Base-by-base conservation (phyloP, 2,888 invertebrate species). In the Tuta absoluta region DNA sequence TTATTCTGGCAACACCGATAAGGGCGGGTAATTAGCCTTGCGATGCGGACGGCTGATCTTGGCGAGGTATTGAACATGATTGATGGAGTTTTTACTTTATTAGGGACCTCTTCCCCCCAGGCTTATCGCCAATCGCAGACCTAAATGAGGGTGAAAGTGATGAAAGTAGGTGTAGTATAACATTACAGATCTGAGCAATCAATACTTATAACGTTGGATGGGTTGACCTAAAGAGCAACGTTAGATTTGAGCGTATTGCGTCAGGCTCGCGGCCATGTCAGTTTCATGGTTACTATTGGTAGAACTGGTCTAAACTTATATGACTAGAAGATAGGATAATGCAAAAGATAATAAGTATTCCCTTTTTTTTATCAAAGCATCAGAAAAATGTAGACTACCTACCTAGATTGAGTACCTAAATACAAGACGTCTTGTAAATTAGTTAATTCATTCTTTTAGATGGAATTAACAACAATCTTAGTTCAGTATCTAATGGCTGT, bases 81-180 rank as follows among this genome's bases (percentile, higher is more conserved):
- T 87, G 88, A 90, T 90, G 86, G 71, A 75, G 80, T 79, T 82
- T 79, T 82, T 78, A 80, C 76, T 74, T 79, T 79, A 81, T 82
- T 82, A 80, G 79, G 69, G 74, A n/a, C 73, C 72, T 69, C 72
- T 68, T 69, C 68, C 69, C 72, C 70, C 62, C 62, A 24, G 37
- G 62, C 75, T 76, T 78, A 78, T 79, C 79, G 71, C 72, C 70
- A 70, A 78, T 77, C 75, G 73, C 68, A 65, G 68, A 67, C 69
- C 67, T 69, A 72, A 67, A 74, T 68, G 70, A 77, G 78, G 77
- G 75, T 75, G 73, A 75, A 75, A 75, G 62, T 49, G 62, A 62
- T 63, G 63, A 63, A 61, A 56, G 45, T 28, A 41, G 14, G 56
- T 45, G 75, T 67, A 74, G 75, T 68, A 73, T 77, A 75, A 81